These are phyloP conservation scores for Bactericera cockerelli DNA, from an alignment of 1,140 invertebrate species.

Conservation along the genomic window DNA sequence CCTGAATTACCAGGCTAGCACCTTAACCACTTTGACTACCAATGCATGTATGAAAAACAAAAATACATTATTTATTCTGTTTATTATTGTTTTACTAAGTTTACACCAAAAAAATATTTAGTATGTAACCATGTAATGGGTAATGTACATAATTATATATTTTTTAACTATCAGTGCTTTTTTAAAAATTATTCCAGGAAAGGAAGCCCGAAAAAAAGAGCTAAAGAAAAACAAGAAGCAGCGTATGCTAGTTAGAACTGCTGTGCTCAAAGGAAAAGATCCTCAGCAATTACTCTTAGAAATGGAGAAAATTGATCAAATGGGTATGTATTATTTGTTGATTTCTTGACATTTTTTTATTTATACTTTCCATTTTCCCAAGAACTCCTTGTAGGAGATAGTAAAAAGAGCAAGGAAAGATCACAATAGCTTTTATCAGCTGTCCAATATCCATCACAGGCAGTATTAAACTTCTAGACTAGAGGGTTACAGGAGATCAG, in stretches of 20 bases:
- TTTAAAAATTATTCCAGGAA: constrained; percentile 69
- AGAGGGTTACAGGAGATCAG: background rate
- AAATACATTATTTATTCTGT: too few species aligned
- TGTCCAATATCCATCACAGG: too few species aligned
- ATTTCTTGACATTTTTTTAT: constrained; percentile 2
- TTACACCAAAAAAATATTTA: too few species aligned
- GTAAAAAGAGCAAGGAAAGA: background rate
- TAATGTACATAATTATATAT: background rate
- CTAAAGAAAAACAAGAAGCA: constrained; percentile 97
- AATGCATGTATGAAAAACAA: too few species aligned
- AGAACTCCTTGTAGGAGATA: background rate
- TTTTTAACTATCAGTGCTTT: constrained; percentile 1
- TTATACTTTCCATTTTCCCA: background rate
- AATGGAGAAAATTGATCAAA: constrained; percentile 95
- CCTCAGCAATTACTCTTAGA: constrained; percentile 84
- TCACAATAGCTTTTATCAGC: too few species aligned
- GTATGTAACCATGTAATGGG: too few species aligned
- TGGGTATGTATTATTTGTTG: constrained; percentile 47
- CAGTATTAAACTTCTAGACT: too few species aligned
- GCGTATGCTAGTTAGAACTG: constrained; percentile 82
- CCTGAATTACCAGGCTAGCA: too few species aligned
- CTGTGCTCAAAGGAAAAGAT: constrained; percentile 97
- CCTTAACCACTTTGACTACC: too few species aligned
- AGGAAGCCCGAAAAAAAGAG: constrained; percentile 93
- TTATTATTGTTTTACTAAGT: too few species aligned